phyloP scores from a whole-genome alignment of 2,797 vertebrate species.

The Epinephelus coioides region DNA sequence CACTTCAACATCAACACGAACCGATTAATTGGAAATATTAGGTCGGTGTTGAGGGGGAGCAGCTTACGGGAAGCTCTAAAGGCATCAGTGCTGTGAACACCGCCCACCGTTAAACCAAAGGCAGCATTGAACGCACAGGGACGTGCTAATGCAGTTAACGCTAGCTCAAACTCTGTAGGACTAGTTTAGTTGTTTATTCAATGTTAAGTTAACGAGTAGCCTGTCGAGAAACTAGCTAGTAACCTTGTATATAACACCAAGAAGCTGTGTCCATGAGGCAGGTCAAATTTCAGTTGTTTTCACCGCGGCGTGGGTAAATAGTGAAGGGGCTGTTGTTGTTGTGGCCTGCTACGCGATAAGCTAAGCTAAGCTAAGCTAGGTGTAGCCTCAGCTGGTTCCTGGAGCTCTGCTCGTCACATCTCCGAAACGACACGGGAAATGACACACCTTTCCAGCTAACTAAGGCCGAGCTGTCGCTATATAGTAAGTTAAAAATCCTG shows the following conservation, averaged over 20 bases:
- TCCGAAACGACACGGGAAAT: conserved; percentile 35
- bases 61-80: conserved; percentile 33
- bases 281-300: neutral
- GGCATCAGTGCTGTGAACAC: conserved; percentile 25
- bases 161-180: conserved; percentile 16
- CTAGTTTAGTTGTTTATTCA: conserved; percentile 13
- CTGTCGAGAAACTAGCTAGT: neutral
- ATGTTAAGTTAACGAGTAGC: neutral
- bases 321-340: conserved; percentile 34
- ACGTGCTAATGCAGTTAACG: conserved; percentile 33
- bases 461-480: neutral
- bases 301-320: conserved; percentile 21
- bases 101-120: conserved; percentile 61
- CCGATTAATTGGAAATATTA: neutral
- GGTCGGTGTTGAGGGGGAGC: neutral
- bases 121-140: conserved; percentile 23
- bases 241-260: neutral
- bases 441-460: conserved; percentile 44
- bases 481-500: conserved; percentile 46
- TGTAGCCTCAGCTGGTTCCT: conserved; percentile 37
- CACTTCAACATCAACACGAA: neutral
- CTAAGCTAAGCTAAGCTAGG: conserved; percentile 46
- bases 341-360: conserved; percentile 65
- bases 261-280: neutral
- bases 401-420: conserved; percentile 29